Base-by-base conservation (phyloP, 2,797 vertebrate genomes). In the Ctenopoma kingsleyae region DNA sequence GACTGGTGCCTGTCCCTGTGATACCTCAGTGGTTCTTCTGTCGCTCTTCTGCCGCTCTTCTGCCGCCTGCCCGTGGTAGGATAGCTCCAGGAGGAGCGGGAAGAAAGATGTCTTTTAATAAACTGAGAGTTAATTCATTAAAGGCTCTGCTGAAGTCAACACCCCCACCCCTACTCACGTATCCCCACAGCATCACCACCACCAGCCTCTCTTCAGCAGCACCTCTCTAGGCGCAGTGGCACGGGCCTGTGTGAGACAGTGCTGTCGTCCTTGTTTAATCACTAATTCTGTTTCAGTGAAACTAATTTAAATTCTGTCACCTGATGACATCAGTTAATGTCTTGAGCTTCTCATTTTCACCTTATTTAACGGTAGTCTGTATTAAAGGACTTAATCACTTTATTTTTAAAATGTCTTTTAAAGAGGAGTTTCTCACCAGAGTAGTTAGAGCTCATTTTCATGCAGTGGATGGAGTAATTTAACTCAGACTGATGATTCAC, bases 171-270 rank as follows among this genome's bases (percentile, higher is more conserved):
- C 30, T 32, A 32, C 74, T 55, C 60, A 19, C 19, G 67, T 55
- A 56, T 74, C 64, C 71, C 23, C 75, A 12, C 4, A 10, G 3
- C 44, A 0, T n/a, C 70, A 25, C 38, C 54, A 16, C 55, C 50
- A 11, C 30, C 76, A 55, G 70, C 72, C 86, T 77, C 55, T 83
- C 74, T 79, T 88, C 86, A 81, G 54, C 67, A 71, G 77, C 88
- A 85, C 87, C 77, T 82, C 87, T 63, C 65, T 8, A 75, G 80
- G 59, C 35, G 2, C 55, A 27, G 64, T 5, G 43, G 84, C 70
- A 57, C 9, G 54, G 67, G 22, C 52, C 22, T 50, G 71, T 41
- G 30, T 9, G 57, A 63, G 61, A 66, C 66, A 40, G 25, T 10
- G 25, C 65, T 47, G 57, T 53, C 10, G 32, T 36, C 41, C 58